phyloP scores from a whole-genome alignment of 1,140 invertebrate species.

The Drosophila truncata region DNA sequence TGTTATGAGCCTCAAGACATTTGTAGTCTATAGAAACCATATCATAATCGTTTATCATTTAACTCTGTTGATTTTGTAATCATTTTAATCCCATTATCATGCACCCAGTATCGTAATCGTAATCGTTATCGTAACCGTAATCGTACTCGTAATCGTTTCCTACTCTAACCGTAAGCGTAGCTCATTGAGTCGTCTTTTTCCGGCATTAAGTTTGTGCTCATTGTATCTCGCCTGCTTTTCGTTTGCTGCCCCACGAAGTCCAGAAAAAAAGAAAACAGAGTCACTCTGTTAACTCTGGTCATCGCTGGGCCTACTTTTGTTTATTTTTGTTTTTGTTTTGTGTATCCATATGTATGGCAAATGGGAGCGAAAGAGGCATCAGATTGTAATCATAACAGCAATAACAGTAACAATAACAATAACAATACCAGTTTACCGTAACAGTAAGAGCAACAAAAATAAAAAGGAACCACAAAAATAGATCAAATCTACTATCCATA shows the following conservation, averaged over 20 bases:
- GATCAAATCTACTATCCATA: slow-evolving; percentile 43
- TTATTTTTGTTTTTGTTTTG: slow-evolving; percentile 60
- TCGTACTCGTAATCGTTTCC: slow-evolving; percentile 30
- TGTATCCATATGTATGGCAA: slow-evolving; percentile 83
- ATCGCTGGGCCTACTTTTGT: slow-evolving; percentile 24
- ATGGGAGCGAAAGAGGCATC: slow-evolving; percentile 85
- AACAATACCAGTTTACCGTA: slow-evolving; percentile 44
- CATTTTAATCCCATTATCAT: slow-evolving; percentile 6
- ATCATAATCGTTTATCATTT: slow-evolving; percentile 12
- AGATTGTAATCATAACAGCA: slow-evolving; percentile 79
- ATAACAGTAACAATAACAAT: slow-evolving; percentile 32
- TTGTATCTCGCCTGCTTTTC: slow-evolving; percentile 56
- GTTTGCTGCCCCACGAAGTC: slow-evolving; percentile 30
- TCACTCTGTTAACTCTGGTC: neutral
- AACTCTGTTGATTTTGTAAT: slow-evolving; percentile 29
- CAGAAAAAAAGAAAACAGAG: neutral
- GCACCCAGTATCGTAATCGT: slow-evolving; percentile 22
- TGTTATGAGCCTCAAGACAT: neutral
- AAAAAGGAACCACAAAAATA: slow-evolving; percentile 37
- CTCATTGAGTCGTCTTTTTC: slow-evolving; percentile 43
- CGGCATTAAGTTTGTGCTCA: slow-evolving; percentile 40
- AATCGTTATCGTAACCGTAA: slow-evolving; percentile 11
- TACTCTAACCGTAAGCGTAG: slow-evolving; percentile 36
- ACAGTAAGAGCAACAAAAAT: slow-evolving; percentile 33
- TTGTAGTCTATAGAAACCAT: slow-evolving; percentile 10